A percentile compares a stretch with the other conserved stretches of the same genome.
These are phyloP conservation scores for Synergus laeviventris DNA, from an alignment of 2,888 invertebrate species.

Conservation along the genomic window DNA sequence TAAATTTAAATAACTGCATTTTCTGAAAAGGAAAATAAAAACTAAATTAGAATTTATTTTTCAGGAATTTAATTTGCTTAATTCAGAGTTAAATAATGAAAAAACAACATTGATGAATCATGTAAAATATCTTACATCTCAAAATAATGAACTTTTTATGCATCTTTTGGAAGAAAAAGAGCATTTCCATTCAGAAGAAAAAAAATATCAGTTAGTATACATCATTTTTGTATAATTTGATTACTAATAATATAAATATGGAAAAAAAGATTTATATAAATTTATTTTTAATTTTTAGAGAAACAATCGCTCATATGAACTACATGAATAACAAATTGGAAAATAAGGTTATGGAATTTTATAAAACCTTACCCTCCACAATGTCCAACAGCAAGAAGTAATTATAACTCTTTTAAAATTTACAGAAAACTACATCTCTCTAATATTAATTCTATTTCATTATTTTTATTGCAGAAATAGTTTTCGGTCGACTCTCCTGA, in stretches of 20 bases:
- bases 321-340: constrained; percentile 93
- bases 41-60: constrained; percentile 42
- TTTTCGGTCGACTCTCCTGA: constrained; percentile 91
- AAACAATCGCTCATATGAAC: constrained; percentile 93
- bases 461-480: constrained; percentile 81
- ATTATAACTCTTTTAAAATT: neutral
- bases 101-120: constrained; percentile 90
- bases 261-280: constrained; percentile 16
- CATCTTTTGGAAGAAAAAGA: too few relatives aligned
- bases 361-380: constrained; percentile 80
- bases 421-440: constrained; percentile 87
- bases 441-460: constrained; percentile 25
- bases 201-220: constrained; percentile 83
- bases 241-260: neutral
- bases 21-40: neutral
- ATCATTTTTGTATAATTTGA: neutral
- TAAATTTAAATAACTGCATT: neutral
- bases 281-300: constrained; percentile 76
- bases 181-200: constrained; percentile 95
- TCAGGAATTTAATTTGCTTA: constrained; percentile 91
- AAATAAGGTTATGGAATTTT: constrained; percentile 99
- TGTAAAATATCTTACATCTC: too few relatives aligned
- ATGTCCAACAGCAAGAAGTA: neutral
- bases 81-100: constrained; percentile 91
- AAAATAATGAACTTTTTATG: too few relatives aligned